Base-by-base conservation (phyloP, 2,113 vertebrate genomes). In the Mastomys natalensis region DNA sequence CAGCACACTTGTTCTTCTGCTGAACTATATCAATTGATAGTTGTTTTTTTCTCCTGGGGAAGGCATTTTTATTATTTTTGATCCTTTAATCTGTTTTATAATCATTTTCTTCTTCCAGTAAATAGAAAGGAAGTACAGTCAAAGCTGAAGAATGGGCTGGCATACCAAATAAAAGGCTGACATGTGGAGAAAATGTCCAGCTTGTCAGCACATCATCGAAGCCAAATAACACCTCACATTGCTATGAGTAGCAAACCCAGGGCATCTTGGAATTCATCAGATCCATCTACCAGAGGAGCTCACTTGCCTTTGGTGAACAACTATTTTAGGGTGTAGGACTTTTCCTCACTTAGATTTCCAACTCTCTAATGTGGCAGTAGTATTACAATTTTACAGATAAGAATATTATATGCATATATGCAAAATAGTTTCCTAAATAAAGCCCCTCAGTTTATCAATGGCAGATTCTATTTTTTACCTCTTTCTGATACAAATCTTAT, bases 31-130 rank as follows among this genome's bases (percentile, higher is more conserved):
- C 74, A 87, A 82, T 72, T 94, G 45, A 24, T 81, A 96, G 19
- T 94, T 90, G 55, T 64, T 77, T 97, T 97, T 66, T 84, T n/a
- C 19, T 53, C 16, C 40, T 1, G 16, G 34, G 58, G 10, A 85
- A 58, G 24, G 19, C 51, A 90, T 4, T 95, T 87, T 94, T 94
- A 93, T 85, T 87, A 45, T 55, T 94, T 93, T 94, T 76, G 55
- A 96, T 88, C 82, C 51, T 87, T 85, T 87, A 96, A 91, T 80
- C 51, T 88, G 31, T 95, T 92, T 95, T 37, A 94, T 78, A 96
- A 95, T 93, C n/a, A 12, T 55, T 91, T 91, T 45, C 37, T 82
- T 87, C 81, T 45, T 7, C 43, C 51, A 40, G 19, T 90, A 89
- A 97, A 82, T 34, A 94, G 53, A 92, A 95, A 77, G 70, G 51